Evolutionary conservation across 2,888 invertebrate genomes (phyloP), one percentile per base, ranked within the genome.

Genomic region (Apotomis capreana): DNA sequence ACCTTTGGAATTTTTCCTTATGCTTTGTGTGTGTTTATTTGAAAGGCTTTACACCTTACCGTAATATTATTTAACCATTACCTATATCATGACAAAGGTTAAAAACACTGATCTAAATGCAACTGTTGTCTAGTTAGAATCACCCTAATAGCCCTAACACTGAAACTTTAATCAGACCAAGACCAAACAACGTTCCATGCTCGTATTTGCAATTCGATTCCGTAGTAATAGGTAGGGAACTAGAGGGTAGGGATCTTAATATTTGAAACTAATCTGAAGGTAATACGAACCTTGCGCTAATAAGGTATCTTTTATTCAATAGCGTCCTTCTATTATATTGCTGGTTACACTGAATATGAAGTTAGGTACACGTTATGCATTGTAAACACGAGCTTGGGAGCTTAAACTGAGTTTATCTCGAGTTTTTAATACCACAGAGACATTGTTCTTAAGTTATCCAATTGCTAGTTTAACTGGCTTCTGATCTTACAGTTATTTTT

Each of bases 231-330:
- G 3, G 15, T 9, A 6, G 13, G 9, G 54, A 63, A 52, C 52
- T 10, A 8, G 44, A 44, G 52, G 54, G 15, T 54, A 54, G 26
- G 52, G 36, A 54, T 64, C 54, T 61, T 55, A 64, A 64, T 64
- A 61, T 64, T 64, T 64, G 44, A 54, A 64, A 54, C 44, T 55
- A 54, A 61, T 61, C 46, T 54, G 15, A 54, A 54, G 51, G 52
- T 54, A 64, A 10, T 5, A 40, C 54, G 64, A 64, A 54, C 40
- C 54, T 54, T 40, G 15, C 40, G 40, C 15, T 44, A 64, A 54
- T 64, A 44, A 44, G 40, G 36, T 26, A 9, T 40, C 10, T 54
- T 10, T 62, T 62, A 44, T 64, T 12, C 54, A 44, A 40, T 15
- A 15, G 54, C 40, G 40, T 15, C 54, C 46, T 61, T 49, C 26